A percentile compares a stretch with the other conserved stretches of the same genome.
Conservation (phyloP, 2,888 invertebrate genomes). For the Clistopyga incitator region DNA sequence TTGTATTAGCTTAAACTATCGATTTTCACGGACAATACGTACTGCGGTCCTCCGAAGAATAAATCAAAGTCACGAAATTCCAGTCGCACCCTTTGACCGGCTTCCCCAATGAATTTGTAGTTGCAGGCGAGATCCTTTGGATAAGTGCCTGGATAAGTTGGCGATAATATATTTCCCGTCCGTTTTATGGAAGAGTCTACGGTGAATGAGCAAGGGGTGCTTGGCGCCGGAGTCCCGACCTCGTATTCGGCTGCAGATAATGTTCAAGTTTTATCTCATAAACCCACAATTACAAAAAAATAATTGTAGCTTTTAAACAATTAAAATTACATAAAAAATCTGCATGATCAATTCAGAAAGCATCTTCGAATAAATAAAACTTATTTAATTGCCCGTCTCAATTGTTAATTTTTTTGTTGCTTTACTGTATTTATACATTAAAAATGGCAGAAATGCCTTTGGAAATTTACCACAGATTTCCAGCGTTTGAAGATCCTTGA, state of each 20-base stretch:
- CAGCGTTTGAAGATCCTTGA: neutral
- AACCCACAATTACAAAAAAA: too few species aligned
- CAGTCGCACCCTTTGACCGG: slow-evolving; percentile 95
- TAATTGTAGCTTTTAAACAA: too few species aligned
- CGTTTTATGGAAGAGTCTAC: slow-evolving; percentile 90
- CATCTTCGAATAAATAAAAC: too few species aligned
- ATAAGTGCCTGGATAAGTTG: slow-evolving; percentile 99
- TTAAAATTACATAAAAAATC: too few species aligned
- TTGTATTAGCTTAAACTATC: neutral
- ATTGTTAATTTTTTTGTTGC: too few species aligned
- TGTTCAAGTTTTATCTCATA: slow-evolving; percentile 41
- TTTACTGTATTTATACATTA: too few species aligned
- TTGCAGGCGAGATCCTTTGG: slow-evolving; percentile 97
- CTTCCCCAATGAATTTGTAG: slow-evolving; percentile 96
- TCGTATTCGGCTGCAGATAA: slow-evolving; percentile 92
- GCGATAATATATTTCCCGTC: slow-evolving; percentile 95
- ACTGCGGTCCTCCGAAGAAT: slow-evolving; percentile 99
- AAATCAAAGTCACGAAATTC: slow-evolving; percentile 99
- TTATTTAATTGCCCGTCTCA: too few species aligned
- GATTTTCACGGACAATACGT: slow-evolving; percentile 84
- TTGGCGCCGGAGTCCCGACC: slow-evolving; percentile 94
- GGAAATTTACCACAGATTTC: too few species aligned
- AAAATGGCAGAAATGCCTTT: too few species aligned
- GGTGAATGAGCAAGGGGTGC: slow-evolving; percentile 94
- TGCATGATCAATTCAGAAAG: too few species aligned